A percentile compares a stretch with the other conserved stretches of the same genome.
phyloP scores from a whole-genome alignment of 2,888 invertebrate genomes.

The Napeogenes sylphis region DNA sequence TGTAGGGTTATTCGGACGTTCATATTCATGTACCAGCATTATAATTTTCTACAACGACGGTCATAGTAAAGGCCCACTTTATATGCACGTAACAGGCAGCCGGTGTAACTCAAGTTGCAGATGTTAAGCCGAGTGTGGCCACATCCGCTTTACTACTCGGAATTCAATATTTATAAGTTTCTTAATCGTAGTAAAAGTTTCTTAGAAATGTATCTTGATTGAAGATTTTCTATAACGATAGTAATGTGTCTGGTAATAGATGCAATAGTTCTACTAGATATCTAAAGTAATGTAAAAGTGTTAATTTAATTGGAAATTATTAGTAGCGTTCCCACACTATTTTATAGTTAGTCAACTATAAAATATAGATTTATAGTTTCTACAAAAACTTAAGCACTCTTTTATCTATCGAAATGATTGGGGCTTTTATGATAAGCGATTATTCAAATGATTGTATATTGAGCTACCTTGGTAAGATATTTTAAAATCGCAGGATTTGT shows the following conservation, averaged over 20 bases:
- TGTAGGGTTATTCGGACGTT: constrained; percentile 17
- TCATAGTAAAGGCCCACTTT: constrained; percentile 52
- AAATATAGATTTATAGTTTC: constrained; percentile 38
- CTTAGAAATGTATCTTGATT: constrained; percentile 63
- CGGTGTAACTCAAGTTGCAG: constrained; percentile 76
- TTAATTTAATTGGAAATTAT: constrained; percentile 22
- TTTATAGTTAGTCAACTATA: constrained; percentile 31
- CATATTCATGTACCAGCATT: constrained; percentile 33
- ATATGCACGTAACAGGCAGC: constrained; percentile 67
- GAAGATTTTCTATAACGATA: constrained; percentile 29
- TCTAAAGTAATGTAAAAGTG: constrained; percentile 12
- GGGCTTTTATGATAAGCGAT: constrained; percentile 32
- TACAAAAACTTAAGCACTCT: constrained; percentile 32
- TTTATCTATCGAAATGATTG: constrained; percentile 35
- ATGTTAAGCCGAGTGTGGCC: constrained; percentile 69
- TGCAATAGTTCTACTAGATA: background rate
- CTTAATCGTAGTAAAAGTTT: constrained; percentile 53
- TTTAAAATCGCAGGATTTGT: constrained; percentile 27
- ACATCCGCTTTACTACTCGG: constrained; percentile 71
- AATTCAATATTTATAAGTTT: constrained; percentile 72
- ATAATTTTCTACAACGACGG: constrained; percentile 62
- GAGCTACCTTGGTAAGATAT: constrained; percentile 21
- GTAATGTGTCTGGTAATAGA: constrained; percentile 11
- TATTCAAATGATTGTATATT: constrained; percentile 29
- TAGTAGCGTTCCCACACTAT: constrained; percentile 31